phyloP scores from a whole-genome alignment of 2,113 vertebrate species.

The Forbesichthys papilliferus region DNA sequence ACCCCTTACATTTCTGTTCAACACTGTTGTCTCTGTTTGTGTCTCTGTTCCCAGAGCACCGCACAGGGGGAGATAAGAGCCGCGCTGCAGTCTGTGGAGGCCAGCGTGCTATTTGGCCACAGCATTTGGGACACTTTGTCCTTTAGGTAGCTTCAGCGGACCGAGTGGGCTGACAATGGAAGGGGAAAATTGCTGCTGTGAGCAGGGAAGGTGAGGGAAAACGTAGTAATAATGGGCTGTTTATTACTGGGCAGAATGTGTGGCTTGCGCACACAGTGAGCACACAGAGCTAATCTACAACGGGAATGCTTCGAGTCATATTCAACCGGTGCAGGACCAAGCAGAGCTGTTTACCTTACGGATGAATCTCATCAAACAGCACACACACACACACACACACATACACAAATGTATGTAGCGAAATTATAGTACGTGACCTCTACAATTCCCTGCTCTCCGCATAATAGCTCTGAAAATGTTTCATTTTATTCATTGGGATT shows the following conservation, averaged over 20 bases:
- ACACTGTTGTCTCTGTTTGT: conserved; percentile 53
- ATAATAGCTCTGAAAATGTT: too few species aligned
- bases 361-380: conserved; percentile 33
- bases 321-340: conserved; percentile 52
- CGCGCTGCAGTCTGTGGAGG: conserved; percentile 50
- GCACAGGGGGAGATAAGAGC: conserved; percentile 50
- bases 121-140: conserved; percentile 63
- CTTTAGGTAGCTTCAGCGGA: conserved; percentile 49
- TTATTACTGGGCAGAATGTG: conserved; percentile 54
- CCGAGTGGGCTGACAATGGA: conserved; percentile 56
- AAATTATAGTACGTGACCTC: too few species aligned
- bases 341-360: conserved; percentile 48
- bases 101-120: conserved; percentile 54
- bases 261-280: conserved; percentile 31
- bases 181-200: conserved; percentile 50
- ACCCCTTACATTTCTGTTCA: conserved; percentile 36
- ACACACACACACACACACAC: not conserved
- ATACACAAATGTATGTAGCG: too few species aligned
- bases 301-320: conserved; percentile 39
- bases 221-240: conserved; percentile 64
- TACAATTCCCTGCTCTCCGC: too few species aligned
- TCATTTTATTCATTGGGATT: too few species aligned
- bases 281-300: conserved; percentile 55
- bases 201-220: conserved; percentile 40
- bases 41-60: conserved; percentile 43